Evolutionary conservation across 35 echinoderm and acorn worm species (phyloP).

Genomic region (Eucidaris tribuloides): DNA sequence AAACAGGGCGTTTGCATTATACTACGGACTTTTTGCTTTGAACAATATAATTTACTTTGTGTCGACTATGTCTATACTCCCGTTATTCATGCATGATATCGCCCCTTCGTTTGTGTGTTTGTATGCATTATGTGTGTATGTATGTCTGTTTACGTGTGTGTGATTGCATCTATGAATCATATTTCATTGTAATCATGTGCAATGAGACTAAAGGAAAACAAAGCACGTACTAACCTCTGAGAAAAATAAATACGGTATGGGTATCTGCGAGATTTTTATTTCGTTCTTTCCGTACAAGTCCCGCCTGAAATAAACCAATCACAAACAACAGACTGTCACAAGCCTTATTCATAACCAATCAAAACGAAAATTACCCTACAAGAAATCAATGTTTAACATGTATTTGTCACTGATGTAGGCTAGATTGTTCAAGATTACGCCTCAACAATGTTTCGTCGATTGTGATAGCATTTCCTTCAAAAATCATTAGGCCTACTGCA

Average conservation of each 20-base stretch:
- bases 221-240: conserved; percentile 60
- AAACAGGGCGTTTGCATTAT: no score
- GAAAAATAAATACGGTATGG: conserved; percentile 78
- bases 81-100: not conserved
- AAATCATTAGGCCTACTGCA: no score
- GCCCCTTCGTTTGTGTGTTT: no score
- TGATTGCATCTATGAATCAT: not conserved
- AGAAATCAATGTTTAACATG: not conserved
- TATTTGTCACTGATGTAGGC: not conserved
- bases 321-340: conserved; percentile 2
- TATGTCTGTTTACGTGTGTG: not conserved
- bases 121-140: not conserved
- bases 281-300: conserved; percentile 83
- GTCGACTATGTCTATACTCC: not conserved
- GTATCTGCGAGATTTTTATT: conserved; percentile 60
- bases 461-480: not conserved
- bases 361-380: not conserved
- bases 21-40: no score
- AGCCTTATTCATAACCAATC: not conserved
- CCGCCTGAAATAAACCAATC: conserved; percentile 39
- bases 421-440: not conserved
- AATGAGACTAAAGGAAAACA: not conserved
- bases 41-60: no score
- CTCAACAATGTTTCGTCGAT: not conserved
- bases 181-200: not conserved